Conservation (phyloP, 2,113 vertebrate genomes). For the Lota lota region DNA sequence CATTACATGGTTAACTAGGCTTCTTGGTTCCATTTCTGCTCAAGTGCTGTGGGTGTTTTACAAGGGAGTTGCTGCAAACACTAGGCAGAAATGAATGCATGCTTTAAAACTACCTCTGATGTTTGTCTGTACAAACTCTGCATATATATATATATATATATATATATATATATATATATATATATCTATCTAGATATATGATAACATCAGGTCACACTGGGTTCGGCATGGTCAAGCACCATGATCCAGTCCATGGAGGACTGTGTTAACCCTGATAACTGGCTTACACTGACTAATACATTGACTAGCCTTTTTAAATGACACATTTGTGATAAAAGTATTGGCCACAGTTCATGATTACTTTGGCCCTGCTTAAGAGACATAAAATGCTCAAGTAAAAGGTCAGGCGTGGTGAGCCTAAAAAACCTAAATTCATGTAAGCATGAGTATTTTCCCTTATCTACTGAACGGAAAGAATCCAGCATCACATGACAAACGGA, state of each 20-base stretch:
- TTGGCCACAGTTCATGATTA: conserved; percentile 46
- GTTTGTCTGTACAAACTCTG: background rate
- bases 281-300: conserved; percentile 19
- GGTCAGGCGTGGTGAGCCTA: conserved; percentile 20
- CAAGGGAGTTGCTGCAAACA: conserved; percentile 26
- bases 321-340: conserved; percentile 31
- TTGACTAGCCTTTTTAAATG: conserved; percentile 10
- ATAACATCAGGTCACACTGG: conserved; percentile 17
- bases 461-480: conserved; percentile 44
- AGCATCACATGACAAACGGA: conserved; percentile 49
- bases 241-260: conserved; percentile 21
- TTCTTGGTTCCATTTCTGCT: conserved; percentile 22
- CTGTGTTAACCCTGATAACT: conserved; percentile 20
- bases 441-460: conserved; percentile 34
- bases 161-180: background rate
- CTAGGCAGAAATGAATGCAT: conserved; percentile 26
- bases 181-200: background rate
- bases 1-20: conserved; percentile 19
- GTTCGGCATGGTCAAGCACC: conserved; percentile 54
- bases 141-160: background rate
- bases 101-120: conserved; percentile 14
- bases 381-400: conserved; percentile 32
- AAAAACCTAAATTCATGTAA: conserved; percentile 32
- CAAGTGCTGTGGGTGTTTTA: conserved; percentile 20
- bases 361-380: conserved; percentile 50